Conservation (phyloP, 2,888 invertebrate genomes). For the Drosophila buzzatii region DNA sequence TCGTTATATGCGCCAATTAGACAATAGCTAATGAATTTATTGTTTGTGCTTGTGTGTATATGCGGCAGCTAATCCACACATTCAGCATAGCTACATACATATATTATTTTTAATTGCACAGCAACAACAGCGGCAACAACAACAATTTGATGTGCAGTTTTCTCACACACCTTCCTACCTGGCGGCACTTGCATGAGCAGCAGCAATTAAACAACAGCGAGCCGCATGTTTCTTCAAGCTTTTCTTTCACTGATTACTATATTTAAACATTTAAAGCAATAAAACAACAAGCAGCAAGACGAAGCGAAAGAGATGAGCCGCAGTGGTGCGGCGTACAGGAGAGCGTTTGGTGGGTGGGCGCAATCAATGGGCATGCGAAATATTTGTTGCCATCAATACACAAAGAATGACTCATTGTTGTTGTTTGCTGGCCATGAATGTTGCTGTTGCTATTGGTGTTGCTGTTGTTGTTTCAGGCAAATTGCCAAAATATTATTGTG, state of each 20-base stretch:
- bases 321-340: not conserved
- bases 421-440: constrained; percentile 45
- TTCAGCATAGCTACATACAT: constrained; percentile 44
- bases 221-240: constrained; percentile 54
- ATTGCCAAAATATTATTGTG: constrained; percentile 69
- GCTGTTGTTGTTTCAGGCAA: constrained; percentile 33
- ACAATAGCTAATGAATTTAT: constrained; percentile 76
- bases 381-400: constrained; percentile 47
- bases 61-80: constrained; percentile 29
- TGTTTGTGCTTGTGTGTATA: constrained; percentile 29
- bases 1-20: constrained; percentile 79
- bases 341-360: constrained; percentile 18
- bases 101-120: constrained; percentile 62
- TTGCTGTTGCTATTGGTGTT: constrained; percentile 17
- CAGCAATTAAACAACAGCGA: constrained; percentile 72
- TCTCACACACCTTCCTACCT: constrained; percentile 54
- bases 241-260: constrained; percentile 72
- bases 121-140: constrained; percentile 21
- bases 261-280: constrained; percentile 68
- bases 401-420: constrained; percentile 41
- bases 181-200: constrained; percentile 60
- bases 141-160: constrained; percentile 36
- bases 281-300: constrained; percentile 28
- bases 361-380: constrained; percentile 72
- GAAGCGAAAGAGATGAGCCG: not conserved